These are phyloP conservation scores for Mormyrus hasselquistii DNA, from an alignment of 2,797 vertebrate species.

Conservation along the genomic window DNA sequence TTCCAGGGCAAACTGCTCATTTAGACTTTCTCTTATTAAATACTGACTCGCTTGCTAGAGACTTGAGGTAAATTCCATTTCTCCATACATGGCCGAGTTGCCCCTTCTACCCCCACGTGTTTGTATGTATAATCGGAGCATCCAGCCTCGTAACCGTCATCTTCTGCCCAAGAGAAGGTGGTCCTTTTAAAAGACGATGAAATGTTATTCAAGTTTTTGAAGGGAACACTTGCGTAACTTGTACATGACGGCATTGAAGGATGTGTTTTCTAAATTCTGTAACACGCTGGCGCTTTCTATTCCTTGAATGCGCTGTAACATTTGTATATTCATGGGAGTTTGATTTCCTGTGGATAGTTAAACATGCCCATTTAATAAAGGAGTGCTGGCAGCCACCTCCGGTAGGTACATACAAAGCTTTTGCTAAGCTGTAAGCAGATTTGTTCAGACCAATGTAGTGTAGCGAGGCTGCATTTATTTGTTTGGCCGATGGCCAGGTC, in stretches of 20 bases:
- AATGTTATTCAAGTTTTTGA: neutral
- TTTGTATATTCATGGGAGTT: neutral
- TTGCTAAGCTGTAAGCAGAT: neutral
- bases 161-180: neutral
- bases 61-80: neutral
- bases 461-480: neutral
- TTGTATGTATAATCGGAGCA: neutral
- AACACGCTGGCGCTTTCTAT: neutral
- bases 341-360: neutral
- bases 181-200: neutral
- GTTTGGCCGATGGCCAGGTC: neutral
- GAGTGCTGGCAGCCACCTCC: neutral
- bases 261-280: neutral
- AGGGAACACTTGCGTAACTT: neutral
- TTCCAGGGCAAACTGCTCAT: neutral
- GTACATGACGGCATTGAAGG: neutral
- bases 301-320: neutral
- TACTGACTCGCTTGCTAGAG: neutral
- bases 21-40: neutral
- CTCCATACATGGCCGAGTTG: neutral
- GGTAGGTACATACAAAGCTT: neutral
- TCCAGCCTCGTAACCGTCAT: neutral
- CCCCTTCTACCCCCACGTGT: neutral
- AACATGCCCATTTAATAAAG: neutral
- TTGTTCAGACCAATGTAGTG: neutral